Base-by-base conservation (phyloP, 2,888 invertebrate genomes). In the Calameuta pallipes region DNA sequence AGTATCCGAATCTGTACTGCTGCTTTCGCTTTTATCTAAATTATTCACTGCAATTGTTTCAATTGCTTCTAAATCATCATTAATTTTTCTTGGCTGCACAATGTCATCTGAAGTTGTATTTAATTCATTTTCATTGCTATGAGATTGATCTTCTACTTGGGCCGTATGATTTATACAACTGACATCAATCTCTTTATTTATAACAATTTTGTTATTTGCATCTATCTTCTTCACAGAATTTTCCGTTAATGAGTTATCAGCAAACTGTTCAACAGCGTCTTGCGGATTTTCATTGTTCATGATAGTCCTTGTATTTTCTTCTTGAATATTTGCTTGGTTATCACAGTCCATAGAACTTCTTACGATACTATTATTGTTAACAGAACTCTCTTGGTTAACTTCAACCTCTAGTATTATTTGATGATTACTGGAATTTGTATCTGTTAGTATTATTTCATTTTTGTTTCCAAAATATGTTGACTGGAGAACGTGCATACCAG, bases 131-230 rank as follows among this genome's bases (percentile, higher is more conserved):
- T 83, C 82, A 30, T 80, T 82, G 9, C 23, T 56, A 56, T 23
- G 23, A 56, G 23, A 23, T 56, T 23, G 56, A 9, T 56, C 6
- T 56, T 56, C 56, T 9, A 15, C 56, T 56, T 56, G 36, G 12
- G 74, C 73, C 12, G 74, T 34, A 35, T 71, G 34, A 34, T 78
- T 75, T 13, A 37, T 31, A 36, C n/a, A 11, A 30, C 73, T 73
- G 36, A 11, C 56, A 92, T 9, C 11, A 36, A 35, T 56, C 36
- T 37, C 74, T 69, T 69, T 31, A 31, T 12, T 71, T 71, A 15
- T 11, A 23, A 30, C 15, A 71, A 30, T 30, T 71, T 71, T 34
- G 34, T 71, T 34, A 30, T 71, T 71, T 34, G 12, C 13, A 31
- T 71, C 30, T 71, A 71, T 30, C 3, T 71, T 34, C 23, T 33